phyloP scores from a whole-genome alignment of 2,113 vertebrate species.

The Chrysemys picta region DNA sequence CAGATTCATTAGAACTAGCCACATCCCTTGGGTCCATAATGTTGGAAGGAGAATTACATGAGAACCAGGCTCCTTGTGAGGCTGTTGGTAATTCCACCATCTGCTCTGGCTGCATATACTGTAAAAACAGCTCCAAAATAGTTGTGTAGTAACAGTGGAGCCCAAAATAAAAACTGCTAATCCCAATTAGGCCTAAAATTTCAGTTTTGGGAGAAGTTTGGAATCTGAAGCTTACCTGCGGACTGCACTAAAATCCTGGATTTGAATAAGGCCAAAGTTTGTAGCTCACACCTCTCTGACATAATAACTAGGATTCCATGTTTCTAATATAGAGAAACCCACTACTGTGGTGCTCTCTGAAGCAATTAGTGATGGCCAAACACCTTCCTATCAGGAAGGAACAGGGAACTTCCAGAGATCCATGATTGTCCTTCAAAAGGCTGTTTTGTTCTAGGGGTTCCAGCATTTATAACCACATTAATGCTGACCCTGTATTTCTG shows the following conservation, averaged over 20 bases:
- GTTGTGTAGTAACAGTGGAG: background rate
- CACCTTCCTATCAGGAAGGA: background rate
- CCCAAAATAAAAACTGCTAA: background rate
- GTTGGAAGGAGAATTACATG: background rate
- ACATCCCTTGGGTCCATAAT: background rate
- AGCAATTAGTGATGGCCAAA: background rate
- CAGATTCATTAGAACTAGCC: background rate
- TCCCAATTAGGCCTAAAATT: background rate
- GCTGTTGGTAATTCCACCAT: background rate
- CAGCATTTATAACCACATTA: background rate
- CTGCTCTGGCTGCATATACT: slow-evolving; percentile 16
- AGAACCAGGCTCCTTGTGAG: slow-evolving; percentile 4
- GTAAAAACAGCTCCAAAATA: slow-evolving; percentile 3
- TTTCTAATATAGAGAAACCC: background rate
- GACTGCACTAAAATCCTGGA: background rate
- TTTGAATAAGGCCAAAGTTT: slow-evolving; percentile 13
- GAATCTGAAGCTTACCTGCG: background rate
- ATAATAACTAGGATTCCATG: background rate
- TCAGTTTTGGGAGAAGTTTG: background rate
- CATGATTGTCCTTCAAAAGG: background rate
- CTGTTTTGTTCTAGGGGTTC: background rate
- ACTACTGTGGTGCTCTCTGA: background rate
- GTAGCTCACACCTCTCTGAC: background rate
- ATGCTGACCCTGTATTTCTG: slow-evolving; percentile 59
- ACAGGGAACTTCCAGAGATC: background rate